A percentile compares a stretch with the other conserved stretches of the same genome.
phyloP scores from a whole-genome alignment of 2,113 vertebrate genomes.

The Piprites chloris region DNA sequence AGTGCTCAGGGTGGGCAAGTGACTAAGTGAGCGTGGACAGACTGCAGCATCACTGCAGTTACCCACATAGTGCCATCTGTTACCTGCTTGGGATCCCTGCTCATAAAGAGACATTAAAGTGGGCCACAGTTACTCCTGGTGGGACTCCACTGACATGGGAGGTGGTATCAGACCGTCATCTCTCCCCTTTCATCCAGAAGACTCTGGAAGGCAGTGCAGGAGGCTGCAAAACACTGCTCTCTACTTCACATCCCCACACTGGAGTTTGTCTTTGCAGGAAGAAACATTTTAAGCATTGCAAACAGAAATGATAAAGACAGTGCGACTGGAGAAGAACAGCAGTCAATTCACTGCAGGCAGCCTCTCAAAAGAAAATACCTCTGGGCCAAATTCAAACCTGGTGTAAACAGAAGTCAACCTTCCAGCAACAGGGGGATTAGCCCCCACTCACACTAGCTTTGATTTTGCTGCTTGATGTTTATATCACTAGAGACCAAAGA shows the following conservation, averaged over 20 bases:
- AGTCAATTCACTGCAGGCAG: constrained; percentile 40
- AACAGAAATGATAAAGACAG: constrained; percentile 37
- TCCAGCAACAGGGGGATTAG: constrained; percentile 44
- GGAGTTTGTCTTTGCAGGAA: constrained; percentile 22
- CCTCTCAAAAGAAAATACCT: constrained; percentile 41
- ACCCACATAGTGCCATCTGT: background rate
- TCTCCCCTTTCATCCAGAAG: constrained; percentile 30
- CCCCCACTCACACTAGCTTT: constrained; percentile 49
- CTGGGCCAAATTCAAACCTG: constrained; percentile 60
- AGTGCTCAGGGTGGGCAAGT: background rate
- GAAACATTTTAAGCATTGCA: constrained; percentile 46
- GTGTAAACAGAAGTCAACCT: constrained; percentile 42
- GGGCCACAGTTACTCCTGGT: background rate
- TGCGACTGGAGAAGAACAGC: constrained; percentile 40
- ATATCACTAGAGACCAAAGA: constrained; percentile 79
- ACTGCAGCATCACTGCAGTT: background rate
- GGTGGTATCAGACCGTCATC: background rate
- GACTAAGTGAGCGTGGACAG: background rate
- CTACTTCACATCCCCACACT: constrained; percentile 24
- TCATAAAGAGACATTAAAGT: background rate
- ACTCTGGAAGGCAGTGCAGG: constrained; percentile 30
- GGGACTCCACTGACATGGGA: background rate
- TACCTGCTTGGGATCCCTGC: constrained; percentile 11
- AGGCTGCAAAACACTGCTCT: constrained; percentile 21
- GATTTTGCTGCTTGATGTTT: constrained; percentile 63